A percentile compares a stretch with the other conserved stretches of the same genome.
These are phyloP conservation scores for Oncorhynchus kisutch DNA, from an alignment of 2,113 vertebrate species.

Conservation along the genomic window DNA sequence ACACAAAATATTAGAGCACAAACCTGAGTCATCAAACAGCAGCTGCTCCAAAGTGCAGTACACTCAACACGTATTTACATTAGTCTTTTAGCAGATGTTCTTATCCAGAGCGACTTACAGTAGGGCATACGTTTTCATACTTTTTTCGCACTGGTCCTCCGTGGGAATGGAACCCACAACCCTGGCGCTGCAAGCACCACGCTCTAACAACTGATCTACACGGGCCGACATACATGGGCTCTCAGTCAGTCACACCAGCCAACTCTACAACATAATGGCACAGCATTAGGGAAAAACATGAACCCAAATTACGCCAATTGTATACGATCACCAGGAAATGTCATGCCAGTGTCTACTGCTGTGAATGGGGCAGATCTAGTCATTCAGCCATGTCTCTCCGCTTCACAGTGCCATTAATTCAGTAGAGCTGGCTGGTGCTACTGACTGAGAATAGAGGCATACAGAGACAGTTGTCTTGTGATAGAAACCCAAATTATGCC, in stretches of 20 bases:
- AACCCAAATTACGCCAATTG: conserved; percentile 39
- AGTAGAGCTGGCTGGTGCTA: too few relatives aligned
- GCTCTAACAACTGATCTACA: too few relatives aligned
- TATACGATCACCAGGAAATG: conserved; percentile 52
- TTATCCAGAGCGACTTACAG: too few relatives aligned
- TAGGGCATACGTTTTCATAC: too few relatives aligned
- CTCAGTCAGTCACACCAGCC: too few relatives aligned
- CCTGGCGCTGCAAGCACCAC: too few relatives aligned
- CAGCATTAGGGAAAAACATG: neutral
- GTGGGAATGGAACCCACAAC: too few relatives aligned
- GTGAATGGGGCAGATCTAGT: conserved; percentile 40
- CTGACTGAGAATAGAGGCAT: neutral
- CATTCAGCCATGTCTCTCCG: conserved; percentile 25
- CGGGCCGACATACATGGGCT: too few relatives aligned
- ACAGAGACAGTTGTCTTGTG: conserved; percentile 39
- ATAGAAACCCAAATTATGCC: too few relatives aligned
- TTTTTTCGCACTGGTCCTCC: too few relatives aligned
- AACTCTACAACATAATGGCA: conserved; percentile 30
- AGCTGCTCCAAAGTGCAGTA: conserved; percentile 41
- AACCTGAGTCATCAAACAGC: neutral
- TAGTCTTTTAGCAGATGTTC: too few relatives aligned
- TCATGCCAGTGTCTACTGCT: conserved; percentile 33
- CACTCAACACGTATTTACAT: too few relatives aligned
- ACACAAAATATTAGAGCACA: neutral
- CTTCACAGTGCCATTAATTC: neutral